phyloP scores from a whole-genome alignment of 2,888 invertebrate genomes.

The Prosopocoilus inquinatus region DNA sequence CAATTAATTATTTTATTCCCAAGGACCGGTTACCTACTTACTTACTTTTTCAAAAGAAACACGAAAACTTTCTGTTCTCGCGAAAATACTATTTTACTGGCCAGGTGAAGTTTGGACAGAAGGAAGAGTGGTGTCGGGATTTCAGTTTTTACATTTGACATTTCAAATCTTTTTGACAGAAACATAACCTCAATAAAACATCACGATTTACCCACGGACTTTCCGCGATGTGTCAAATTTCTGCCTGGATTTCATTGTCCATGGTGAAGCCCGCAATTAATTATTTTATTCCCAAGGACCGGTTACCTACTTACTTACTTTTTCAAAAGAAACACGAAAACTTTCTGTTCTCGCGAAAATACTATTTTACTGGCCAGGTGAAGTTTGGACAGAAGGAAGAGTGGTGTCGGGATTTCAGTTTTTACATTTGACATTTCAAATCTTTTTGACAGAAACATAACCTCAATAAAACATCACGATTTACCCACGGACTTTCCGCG shows the following conservation, averaged over 20 bases:
- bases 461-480: too few species aligned
- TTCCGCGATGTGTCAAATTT: too few species aligned
- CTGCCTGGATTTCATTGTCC: not conserved
- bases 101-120: constrained; percentile 73
- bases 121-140: too few species aligned
- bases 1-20: not conserved
- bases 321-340: constrained; percentile 77
- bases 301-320: constrained; percentile 61
- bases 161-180: too few species aligned
- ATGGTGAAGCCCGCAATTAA: too few species aligned
- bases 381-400: constrained; percentile 75
- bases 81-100: constrained; percentile 75
- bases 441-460: too few species aligned
- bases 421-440: too few species aligned
- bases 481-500: too few species aligned
- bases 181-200: too few species aligned
- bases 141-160: too few species aligned
- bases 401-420: too few species aligned
- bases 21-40: constrained; percentile 44
- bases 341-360: constrained; percentile 72
- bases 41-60: constrained; percentile 76
- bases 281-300: not conserved
- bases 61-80: constrained; percentile 74
- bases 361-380: constrained; percentile 75
- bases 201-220: too few species aligned